These are phyloP conservation scores for Conger conger DNA, from an alignment of 2,113 vertebrate genomes.

Conservation along the genomic window DNA sequence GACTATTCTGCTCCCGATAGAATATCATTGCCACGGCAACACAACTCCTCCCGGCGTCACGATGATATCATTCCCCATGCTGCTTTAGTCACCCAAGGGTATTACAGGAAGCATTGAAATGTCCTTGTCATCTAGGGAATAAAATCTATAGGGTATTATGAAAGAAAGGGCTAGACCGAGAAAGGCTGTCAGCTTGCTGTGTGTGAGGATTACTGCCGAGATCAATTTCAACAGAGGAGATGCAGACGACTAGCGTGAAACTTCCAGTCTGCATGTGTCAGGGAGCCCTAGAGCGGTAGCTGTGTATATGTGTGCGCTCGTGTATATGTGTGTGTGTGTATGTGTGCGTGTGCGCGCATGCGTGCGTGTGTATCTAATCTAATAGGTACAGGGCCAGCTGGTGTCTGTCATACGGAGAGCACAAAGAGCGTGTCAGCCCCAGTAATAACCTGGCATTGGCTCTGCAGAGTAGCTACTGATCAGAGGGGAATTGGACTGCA, in stretches of 20 bases:
- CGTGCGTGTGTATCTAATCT: neutral
- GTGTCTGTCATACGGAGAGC: neutral
- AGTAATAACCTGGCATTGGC: neutral
- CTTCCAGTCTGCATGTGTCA: slow-evolving; percentile 21
- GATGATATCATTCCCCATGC: slow-evolving; percentile 56
- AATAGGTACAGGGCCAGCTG: neutral
- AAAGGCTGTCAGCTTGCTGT: neutral
- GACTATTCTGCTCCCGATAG: slow-evolving; percentile 32
- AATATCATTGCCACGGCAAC: slow-evolving; percentile 59
- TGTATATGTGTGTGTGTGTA: neutral
- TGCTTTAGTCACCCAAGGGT: slow-evolving; percentile 22
- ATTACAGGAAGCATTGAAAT: neutral
- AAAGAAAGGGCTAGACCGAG: neutral
- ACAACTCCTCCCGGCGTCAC: slow-evolving; percentile 46
- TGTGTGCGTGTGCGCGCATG: neutral
- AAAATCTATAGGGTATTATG: neutral
- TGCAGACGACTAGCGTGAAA: neutral
- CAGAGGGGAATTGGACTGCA: neutral
- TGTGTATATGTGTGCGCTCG: neutral
- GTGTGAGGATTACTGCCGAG: neutral
- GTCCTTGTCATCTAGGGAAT: neutral
- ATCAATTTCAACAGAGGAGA: neutral
- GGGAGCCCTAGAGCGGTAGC: neutral
- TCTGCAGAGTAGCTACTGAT: neutral
- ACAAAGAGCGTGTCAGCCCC: neutral